phyloP scores from a whole-genome alignment of 2,888 invertebrate genomes.

The Pristionchus arcanus region DNA sequence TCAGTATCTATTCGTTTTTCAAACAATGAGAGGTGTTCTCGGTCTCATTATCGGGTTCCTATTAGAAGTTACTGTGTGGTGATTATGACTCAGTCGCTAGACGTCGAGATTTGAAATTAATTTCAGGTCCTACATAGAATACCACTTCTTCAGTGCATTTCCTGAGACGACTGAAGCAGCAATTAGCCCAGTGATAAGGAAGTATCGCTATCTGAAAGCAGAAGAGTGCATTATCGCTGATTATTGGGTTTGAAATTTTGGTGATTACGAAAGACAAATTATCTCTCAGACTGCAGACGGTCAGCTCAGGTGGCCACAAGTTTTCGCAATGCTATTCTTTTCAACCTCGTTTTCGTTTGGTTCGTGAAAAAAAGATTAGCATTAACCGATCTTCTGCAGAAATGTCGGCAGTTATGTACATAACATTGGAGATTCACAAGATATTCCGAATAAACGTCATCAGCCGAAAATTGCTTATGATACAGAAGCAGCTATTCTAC shows the following conservation, averaged over 20 bases:
- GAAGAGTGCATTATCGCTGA: too few species aligned
- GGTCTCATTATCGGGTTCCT: background rate
- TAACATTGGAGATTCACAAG: background rate
- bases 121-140: background rate
- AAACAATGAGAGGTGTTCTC: too few species aligned
- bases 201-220: too few species aligned
- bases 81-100: background rate
- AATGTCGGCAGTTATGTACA: background rate
- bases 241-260: too few species aligned
- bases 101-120: background rate
- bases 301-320: too few species aligned
- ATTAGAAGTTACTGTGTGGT: background rate
- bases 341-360: background rate
- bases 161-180: background rate
- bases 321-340: too few species aligned
- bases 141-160: background rate
- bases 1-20: too few species aligned
- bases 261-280: too few species aligned
- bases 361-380: background rate
- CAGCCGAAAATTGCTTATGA: background rate
- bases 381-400: background rate
- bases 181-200: background rate
- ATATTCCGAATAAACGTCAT: background rate
- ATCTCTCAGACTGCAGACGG: too few species aligned
- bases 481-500: constrained; percentile 1